Base-by-base conservation (phyloP, 2,888 invertebrate species). In the Panopea generosa region DNA sequence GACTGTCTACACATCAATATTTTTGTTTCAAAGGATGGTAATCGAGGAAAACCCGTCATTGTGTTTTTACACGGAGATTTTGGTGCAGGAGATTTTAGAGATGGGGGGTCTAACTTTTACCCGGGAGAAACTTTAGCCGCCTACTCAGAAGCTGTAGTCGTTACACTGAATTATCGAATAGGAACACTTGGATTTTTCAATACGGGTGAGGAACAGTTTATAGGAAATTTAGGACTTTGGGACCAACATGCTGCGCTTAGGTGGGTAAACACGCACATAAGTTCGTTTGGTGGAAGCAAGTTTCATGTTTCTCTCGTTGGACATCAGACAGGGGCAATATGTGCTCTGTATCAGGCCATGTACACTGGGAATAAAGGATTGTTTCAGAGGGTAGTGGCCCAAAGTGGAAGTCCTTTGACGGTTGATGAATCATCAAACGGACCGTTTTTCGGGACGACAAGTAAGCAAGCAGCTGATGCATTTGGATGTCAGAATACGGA, bases 31-130 rank as follows among this genome's bases (percentile, higher is more conserved):
- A 20, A 38, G 14, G 40, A 56, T 3, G 56, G 38, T 20, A n/a
- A n/a, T n/a, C 33, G 24, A 24, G 20, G 24, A 9, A 7, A 40
- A 38, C 20, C 56, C 22, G 56, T 56, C 2, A 56, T 56, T 20
- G 56, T 56, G 14, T 56, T 56, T 38, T n/a, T 56, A 29, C 56
- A 56, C 27, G 56, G 56, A 3, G 56, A 40, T 3, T 56, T 56
- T 24, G 56, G n/a, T 14, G 38, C 20, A n/a, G 56, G 56, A 3
- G 18, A 14, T 22, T 56, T 40, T 24, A 27, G 11, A 14, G 40
- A 56, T 38, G 56, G 56, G 14, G 56, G 38, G 9, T 33, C 56
- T 7, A 56, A 56, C 56, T 56, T 20, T 40, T 40, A 40, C 40
- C 40, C 56, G 6, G 56, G 56, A 7, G 56, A 56, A 20, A 40